Percentiles rank a stretch among this genome's conserved stretches.
Evolutionary conservation across 2,113 vertebrate genomes (phyloP).

Genomic region (Entosphenus tridentatus): DNA sequence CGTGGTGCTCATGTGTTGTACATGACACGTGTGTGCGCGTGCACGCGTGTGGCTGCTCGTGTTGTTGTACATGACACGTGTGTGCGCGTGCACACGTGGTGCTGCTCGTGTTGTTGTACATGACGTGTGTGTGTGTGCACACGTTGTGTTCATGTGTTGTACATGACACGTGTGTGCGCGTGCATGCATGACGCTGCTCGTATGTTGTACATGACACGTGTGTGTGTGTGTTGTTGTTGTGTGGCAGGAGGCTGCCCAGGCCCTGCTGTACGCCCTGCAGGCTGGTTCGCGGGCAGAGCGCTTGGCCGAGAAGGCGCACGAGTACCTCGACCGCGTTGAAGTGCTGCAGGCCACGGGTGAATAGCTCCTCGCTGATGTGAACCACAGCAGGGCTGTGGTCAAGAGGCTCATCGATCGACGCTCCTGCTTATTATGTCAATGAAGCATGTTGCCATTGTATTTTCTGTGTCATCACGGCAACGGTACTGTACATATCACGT

Average conservation of each 20-base stretch:
- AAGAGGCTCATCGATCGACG: no score
- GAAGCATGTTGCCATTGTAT: no score
- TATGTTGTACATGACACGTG: not conserved
- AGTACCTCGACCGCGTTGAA: not conserved
- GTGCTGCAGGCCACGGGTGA: not conserved
- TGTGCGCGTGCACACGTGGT: constrained; percentile 5
- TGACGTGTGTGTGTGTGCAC: not conserved
- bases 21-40: not conserved
- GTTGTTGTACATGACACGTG: no score
- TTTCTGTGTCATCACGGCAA: no score
- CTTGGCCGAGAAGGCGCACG: not conserved
- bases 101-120: constrained; percentile 11
- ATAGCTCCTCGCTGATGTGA: no score
- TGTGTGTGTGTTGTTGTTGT: constrained; percentile 4
- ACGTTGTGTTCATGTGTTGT: constrained; percentile 9
- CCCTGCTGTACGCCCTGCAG: not conserved
- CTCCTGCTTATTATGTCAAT: no score
- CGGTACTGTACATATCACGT: no score
- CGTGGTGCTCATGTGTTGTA: constrained; percentile 11
- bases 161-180: not conserved
- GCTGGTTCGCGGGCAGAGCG: not conserved
- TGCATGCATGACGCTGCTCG: not conserved
- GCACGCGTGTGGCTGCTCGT: constrained; percentile 7
- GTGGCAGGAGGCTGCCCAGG: constrained; percentile 1
- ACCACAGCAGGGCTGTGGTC: no score